Conservation (phyloP, 2,797 vertebrate genomes). For the Ctenopoma kingsleyae region DNA sequence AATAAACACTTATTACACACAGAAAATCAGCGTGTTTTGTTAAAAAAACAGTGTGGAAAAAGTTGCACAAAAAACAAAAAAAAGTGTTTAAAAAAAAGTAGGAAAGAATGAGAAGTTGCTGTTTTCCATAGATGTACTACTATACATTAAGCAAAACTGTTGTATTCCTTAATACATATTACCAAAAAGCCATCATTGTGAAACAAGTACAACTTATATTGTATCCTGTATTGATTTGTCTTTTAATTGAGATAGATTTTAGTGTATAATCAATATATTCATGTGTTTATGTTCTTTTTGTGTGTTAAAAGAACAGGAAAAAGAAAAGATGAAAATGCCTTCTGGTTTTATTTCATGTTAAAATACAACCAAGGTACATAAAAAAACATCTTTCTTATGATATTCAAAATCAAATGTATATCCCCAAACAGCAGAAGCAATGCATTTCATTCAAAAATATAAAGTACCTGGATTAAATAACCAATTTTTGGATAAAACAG, state of each 20-base stretch:
- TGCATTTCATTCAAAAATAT: slow-evolving; percentile 52
- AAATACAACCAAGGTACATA: slow-evolving; percentile 30
- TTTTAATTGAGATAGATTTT: background rate
- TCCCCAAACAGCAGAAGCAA: slow-evolving; percentile 35
- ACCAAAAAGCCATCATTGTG: background rate
- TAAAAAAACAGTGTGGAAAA: background rate
- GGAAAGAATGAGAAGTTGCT: no score
- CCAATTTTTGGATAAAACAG: slow-evolving; percentile 29
- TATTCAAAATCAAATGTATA: slow-evolving; percentile 23
- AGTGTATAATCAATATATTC: background rate
- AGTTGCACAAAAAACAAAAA: no score
- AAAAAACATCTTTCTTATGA: slow-evolving; percentile 44
- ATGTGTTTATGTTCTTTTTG: background rate
- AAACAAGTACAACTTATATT: background rate
- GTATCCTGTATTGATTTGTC: background rate
- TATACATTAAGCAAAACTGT: no score
- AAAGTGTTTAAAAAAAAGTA: no score
- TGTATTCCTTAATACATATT: background rate
- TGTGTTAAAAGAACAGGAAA: background rate
- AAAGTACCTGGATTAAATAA: slow-evolving; percentile 18
- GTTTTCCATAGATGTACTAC: no score
- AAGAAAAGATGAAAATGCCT: background rate
- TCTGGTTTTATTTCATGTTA: slow-evolving; percentile 19
- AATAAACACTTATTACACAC: background rate
- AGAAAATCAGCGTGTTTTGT: background rate